These are phyloP conservation scores for Lordiphosa clarofinis DNA, from an alignment of 1,140 invertebrate genomes.

Conservation along the genomic window DNA sequence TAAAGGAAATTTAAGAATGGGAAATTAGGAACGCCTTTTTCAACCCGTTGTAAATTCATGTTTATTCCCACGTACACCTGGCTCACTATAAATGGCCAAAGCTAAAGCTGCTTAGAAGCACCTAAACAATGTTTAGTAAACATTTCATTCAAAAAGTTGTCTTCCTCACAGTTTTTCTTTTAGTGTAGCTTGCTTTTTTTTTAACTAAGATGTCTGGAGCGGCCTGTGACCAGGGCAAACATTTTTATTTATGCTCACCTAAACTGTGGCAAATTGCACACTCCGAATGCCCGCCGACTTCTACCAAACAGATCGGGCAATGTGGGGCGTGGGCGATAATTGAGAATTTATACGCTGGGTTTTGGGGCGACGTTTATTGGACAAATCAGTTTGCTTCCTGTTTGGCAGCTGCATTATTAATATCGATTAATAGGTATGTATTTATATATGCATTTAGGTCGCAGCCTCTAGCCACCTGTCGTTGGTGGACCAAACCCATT, in stretches of 20 bases:
- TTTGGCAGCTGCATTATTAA: slow-evolving; percentile 19
- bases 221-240: slow-evolving; percentile 26
- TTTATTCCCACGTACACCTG: no score
- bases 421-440: not conserved
- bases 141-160: no score
- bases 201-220: slow-evolving; percentile 62
- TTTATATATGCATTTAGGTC: not conserved
- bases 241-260: slow-evolving; percentile 53
- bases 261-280: slow-evolving; percentile 54
- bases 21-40: no score
- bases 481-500: slow-evolving; percentile 47
- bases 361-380: slow-evolving; percentile 68
- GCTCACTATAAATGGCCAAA: no score
- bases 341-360: slow-evolving; percentile 67
- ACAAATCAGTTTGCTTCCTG: slow-evolving; percentile 59
- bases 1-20: no score
- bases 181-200: slow-evolving; percentile 6
- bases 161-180: slow-evolving; percentile 5
- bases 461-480: slow-evolving; percentile 47
- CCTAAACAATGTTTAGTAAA: no score
- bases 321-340: slow-evolving; percentile 68
- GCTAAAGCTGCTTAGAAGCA: no score
- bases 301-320: not conserved
- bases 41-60: no score
- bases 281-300: slow-evolving; percentile 6